These are phyloP conservation scores for Spisula subtruncata DNA, from an alignment of 2,888 invertebrate genomes.

Conservation along the genomic window DNA sequence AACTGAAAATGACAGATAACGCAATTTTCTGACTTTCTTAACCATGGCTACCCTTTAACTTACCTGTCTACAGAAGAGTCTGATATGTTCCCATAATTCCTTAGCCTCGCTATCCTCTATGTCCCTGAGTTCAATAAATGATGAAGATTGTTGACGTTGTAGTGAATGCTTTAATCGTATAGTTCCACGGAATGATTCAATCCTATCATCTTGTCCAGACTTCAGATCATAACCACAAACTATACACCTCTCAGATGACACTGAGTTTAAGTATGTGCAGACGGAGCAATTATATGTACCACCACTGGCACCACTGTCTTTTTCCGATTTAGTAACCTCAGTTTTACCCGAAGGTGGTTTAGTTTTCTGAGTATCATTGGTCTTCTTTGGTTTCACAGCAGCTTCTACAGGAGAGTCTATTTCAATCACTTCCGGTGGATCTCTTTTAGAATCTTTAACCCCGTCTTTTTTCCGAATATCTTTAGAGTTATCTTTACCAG, in stretches of 20 bases:
- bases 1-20: not conserved
- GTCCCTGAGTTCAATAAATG: constrained; percentile 94
- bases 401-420: constrained; percentile 32
- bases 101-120: constrained; percentile 95
- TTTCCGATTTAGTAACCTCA: not conserved
- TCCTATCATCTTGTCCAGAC: constrained; percentile 41
- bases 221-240: constrained; percentile 71
- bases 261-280: constrained; percentile 77
- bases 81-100: constrained; percentile 96
- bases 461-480: not conserved
- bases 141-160: constrained; percentile 90
- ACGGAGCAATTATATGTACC: constrained; percentile 66
- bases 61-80: constrained; percentile 95
- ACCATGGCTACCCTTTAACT: constrained; percentile 30
- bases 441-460: not conserved
- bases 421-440: constrained; percentile 34
- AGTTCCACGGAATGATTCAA: constrained; percentile 63
- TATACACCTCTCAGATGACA: constrained; percentile 68
- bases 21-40: not conserved
- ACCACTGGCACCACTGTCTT: constrained; percentile 36
- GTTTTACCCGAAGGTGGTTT: constrained; percentile 1
- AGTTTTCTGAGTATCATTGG: constrained; percentile 1
- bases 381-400: not conserved
- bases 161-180: constrained; percentile 66
- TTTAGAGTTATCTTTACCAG: constrained; percentile 27